phyloP scores from a whole-genome alignment of 2,888 invertebrate genomes.

The Trachelus troglodyta region DNA sequence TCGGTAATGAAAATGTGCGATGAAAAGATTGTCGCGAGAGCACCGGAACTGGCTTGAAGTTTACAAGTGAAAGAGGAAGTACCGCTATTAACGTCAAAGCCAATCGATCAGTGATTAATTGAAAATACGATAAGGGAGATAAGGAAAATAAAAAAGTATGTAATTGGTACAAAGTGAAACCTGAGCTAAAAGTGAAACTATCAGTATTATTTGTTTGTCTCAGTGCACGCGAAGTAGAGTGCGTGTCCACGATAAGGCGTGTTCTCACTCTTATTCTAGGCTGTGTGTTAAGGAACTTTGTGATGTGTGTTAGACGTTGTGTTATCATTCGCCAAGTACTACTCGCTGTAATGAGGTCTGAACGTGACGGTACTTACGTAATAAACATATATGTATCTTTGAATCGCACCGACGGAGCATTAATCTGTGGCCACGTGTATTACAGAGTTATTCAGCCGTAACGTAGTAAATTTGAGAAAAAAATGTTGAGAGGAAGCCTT shows the following conservation, averaged over 20 bases:
- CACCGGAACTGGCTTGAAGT: no score
- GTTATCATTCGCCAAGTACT: neutral
- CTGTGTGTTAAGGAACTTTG: neutral
- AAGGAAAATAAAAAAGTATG: neutral
- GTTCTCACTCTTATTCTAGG: neutral
- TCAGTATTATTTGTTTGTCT: constrained; percentile 6
- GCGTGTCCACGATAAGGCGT: neutral
- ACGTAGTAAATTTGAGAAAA: neutral
- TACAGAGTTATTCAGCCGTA: neutral
- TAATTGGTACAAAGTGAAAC: neutral
- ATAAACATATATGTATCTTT: constrained; percentile 1
- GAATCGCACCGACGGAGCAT: neutral
- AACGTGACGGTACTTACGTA: neutral
- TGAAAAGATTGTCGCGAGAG: no score
- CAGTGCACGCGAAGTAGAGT: neutral
- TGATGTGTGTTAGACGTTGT: constrained; percentile 3
- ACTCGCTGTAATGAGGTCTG: constrained; percentile 5
- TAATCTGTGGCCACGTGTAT: neutral
- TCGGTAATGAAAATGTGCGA: neutral
- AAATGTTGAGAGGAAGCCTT: neutral
- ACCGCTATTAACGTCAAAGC: no score
- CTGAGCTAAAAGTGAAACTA: neutral
- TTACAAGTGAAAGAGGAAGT: no score
- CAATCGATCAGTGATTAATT: no score
- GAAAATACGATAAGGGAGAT: neutral